Percentiles rank a stretch among this genome's conserved stretches.
Evolutionary conservation across 2,113 vertebrate species (phyloP).

Genomic region (Clarias gariepinus): DNA sequence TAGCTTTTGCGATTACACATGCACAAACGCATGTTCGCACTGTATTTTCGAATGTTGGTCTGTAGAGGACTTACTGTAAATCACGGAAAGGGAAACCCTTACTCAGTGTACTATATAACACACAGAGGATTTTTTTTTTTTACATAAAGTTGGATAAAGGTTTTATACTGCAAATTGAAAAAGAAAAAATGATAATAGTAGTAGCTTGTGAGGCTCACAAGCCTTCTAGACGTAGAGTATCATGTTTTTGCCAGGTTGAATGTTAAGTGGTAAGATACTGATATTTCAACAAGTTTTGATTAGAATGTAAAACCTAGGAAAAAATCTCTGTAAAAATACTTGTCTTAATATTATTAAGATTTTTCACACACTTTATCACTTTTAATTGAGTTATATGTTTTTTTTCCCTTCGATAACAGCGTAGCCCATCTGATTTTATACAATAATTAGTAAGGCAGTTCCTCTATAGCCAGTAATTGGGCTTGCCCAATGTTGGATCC

Average conservation of each 20-base stretch:
- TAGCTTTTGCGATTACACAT: no score
- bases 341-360: not conserved
- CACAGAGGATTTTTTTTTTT: not conserved
- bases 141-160: not conserved
- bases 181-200: not conserved
- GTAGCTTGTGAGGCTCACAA: not conserved
- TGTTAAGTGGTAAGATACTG: not conserved
- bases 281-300: not conserved
- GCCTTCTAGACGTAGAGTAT: not conserved
- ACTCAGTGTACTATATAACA: not conserved
- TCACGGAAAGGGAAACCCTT: no score
- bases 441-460: not conserved
- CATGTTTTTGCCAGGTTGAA: not conserved
- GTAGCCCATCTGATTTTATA: not conserved
- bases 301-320: not conserved
- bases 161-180: not conserved
- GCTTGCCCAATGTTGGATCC: no score
- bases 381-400: not conserved
- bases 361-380: not conserved
- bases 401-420: not conserved
- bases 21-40: no score
- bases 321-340: no score
- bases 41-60: no score
- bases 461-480: not conserved
- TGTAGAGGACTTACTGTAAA: no score